Evolutionary conservation across 2,888 invertebrate species (phyloP), one percentile per base, ranked within the genome.

Genomic region (Rhodophaea formosa): DNA sequence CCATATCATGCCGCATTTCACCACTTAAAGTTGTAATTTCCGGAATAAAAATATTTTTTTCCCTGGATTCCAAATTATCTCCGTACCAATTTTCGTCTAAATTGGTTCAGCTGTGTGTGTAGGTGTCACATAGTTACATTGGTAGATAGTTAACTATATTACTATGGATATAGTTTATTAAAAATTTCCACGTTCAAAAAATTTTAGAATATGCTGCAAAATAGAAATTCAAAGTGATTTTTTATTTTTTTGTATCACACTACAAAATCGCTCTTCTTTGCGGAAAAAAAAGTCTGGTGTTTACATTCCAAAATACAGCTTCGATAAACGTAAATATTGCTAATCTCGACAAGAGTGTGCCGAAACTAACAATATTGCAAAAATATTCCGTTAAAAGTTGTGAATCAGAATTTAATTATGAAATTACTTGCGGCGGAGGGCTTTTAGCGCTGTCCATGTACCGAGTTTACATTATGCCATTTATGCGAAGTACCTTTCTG

Each of bases 401-500:
- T 53, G 44, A 44, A 30, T 53, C 43, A 53, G 29, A 53, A 53
- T 44, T 44, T 53, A 53, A 61, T 69, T 65, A 66, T 64, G 63
- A 66, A 65, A 67, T 70, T 66, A 66, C 63, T 62, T 62, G 67
- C 62, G 65, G 68, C 63, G 62, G 63, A 57, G 62, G 62, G 70
- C 70, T 70, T 70, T 70, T 69, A 70, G 65, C 67, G 65, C 53
- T 63, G 66, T 63, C 65, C 68, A 66, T 66, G 64, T 62, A 65
- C 64, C 58, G 55, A 62, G 61, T 68, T 65, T 69, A 68, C 71
- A 72, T 72, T 71, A 74, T 75, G 72, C 69, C 65, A 72, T 75
- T 80, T 68, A 63, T 62, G 62, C 66, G 64, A 72, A 79, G 74
- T 78, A 70, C 74, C 77, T 81, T 80, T 78, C 71, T 72, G 74